Conservation (phyloP, 2,113 vertebrate species). For the Anser brachyrhynchus region DNA sequence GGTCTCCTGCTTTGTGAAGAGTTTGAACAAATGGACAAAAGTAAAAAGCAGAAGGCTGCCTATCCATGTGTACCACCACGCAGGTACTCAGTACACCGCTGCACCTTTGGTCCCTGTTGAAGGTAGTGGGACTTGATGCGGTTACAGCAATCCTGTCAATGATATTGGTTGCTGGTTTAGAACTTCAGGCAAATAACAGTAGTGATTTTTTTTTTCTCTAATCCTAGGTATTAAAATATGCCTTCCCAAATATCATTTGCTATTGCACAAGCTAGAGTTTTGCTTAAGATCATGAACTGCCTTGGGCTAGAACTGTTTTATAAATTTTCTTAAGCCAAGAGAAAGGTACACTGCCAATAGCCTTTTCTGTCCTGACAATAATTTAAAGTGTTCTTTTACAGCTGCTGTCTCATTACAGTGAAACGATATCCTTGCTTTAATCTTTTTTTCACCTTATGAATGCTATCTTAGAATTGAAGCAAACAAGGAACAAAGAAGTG, state of each 20-base stretch:
- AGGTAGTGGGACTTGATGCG: background rate
- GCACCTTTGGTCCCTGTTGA: background rate
- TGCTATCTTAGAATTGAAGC: background rate
- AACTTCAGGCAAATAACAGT: background rate
- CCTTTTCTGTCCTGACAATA: constrained; percentile 3
- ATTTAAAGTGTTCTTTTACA: background rate
- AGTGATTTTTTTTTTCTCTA: background rate
- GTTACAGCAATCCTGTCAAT: background rate
- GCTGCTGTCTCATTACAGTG: background rate
- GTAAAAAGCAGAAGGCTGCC: background rate
- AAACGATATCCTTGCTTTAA: background rate
- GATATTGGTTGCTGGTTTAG: background rate
- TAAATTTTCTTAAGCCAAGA: constrained; percentile 3
- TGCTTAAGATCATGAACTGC: constrained; percentile 14
- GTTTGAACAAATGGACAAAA: background rate
- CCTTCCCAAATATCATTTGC: background rate
- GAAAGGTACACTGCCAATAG: constrained; percentile 2
- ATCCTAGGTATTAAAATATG: background rate
- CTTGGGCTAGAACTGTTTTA: constrained; percentile 30
- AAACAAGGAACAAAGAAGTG: background rate
- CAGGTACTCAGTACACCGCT: background rate
- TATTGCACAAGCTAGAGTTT: constrained; percentile 10
- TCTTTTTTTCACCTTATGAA: background rate
- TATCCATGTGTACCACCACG: background rate
- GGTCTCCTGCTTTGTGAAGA: background rate